Conservation (phyloP, 2,113 vertebrate species). For the Pagrus major region DNA sequence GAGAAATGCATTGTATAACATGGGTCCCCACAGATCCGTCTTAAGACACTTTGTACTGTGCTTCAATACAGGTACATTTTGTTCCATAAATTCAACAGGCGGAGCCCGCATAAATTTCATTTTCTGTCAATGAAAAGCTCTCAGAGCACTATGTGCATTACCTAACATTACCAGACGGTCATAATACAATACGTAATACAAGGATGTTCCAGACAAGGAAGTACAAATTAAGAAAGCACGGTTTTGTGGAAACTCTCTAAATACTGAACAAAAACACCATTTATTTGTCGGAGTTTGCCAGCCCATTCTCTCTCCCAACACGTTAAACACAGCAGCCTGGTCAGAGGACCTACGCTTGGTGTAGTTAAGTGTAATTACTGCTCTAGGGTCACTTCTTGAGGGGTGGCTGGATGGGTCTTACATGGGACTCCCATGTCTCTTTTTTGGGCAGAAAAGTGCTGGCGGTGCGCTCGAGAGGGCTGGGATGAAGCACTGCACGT, state of each 20-base stretch:
- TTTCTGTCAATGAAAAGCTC: constrained; percentile 31
- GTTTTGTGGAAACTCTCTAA: background rate
- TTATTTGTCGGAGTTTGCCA: too few relatives aligned
- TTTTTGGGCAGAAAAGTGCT: too few relatives aligned
- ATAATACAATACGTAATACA: constrained; percentile 18
- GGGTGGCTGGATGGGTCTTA: too few relatives aligned
- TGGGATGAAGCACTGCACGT: too few relatives aligned
- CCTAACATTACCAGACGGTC: constrained; percentile 6
- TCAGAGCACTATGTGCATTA: background rate
- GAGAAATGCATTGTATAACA: constrained; percentile 59
- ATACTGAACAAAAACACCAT: background rate
- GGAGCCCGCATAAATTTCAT: constrained; percentile 6
- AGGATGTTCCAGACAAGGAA: constrained; percentile 8
- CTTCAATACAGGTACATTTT: constrained; percentile 59
- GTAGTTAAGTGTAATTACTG: too few relatives aligned
- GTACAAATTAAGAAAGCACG: background rate
- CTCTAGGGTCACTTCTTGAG: too few relatives aligned
- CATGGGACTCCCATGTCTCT: too few relatives aligned
- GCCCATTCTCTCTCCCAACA: too few relatives aligned
- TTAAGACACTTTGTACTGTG: constrained; percentile 46
- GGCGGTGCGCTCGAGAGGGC: too few relatives aligned
- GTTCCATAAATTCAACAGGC: constrained; percentile 50
- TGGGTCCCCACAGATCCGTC: constrained; percentile 39
- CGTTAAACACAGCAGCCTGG: too few relatives aligned
- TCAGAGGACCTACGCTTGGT: too few relatives aligned